Percentiles rank a stretch among this genome's conserved stretches.
phyloP scores from a whole-genome alignment of 2,797 vertebrate species.

The Pseudochirops cupreus region DNA sequence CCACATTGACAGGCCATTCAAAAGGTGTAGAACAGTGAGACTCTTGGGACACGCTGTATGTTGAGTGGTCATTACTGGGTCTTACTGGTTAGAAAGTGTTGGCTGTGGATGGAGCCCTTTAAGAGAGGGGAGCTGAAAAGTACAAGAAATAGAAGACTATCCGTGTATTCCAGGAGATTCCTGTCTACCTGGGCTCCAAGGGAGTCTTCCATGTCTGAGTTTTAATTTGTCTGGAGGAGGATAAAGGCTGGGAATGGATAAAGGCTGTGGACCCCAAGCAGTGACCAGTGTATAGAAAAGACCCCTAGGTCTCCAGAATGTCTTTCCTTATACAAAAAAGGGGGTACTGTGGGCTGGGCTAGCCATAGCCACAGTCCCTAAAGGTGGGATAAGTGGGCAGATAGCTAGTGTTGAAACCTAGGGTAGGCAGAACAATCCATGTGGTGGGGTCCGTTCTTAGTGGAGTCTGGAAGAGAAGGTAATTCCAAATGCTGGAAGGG shows the following conservation, averaged over 20 bases:
- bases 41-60: neutral
- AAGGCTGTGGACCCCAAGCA: neutral
- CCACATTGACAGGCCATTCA: neutral
- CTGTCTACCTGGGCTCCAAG: neutral
- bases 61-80: neutral
- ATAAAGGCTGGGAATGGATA: neutral
- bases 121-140: neutral
- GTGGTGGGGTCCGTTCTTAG: neutral
- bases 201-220: neutral
- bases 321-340: neutral
- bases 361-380: neutral
- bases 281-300: neutral
- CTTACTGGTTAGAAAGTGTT: neutral
- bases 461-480: neutral
- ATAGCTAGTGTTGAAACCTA: neutral
- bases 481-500: neutral
- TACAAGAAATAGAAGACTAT: neutral
- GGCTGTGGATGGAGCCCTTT: neutral
- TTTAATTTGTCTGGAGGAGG: neutral
- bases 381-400: neutral
- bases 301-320: neutral
- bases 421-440: neutral
- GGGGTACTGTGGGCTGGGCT: neutral
- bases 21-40: neutral
- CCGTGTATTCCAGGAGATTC: neutral